Conservation (phyloP, 2,888 invertebrate genomes). For the Furcula furcula region DNA sequence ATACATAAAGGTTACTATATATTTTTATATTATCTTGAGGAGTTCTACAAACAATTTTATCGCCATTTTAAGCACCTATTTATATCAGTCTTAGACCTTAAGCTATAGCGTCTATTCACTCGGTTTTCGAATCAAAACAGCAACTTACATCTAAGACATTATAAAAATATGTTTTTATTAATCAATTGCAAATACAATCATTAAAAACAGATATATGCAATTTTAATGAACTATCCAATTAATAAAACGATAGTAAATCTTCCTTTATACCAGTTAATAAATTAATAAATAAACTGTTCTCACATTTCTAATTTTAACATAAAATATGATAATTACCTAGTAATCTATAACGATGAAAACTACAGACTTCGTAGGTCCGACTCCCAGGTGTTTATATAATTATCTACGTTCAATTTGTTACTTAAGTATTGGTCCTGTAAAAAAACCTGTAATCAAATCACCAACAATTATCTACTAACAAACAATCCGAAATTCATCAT, state of each 20-base stretch:
- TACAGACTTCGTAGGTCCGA: no score
- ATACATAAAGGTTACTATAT: no score
- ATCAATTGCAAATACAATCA: conserved; percentile 8
- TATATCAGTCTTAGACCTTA: conserved; percentile 55
- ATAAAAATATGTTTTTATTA: conserved; percentile 12
- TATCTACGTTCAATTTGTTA: no score
- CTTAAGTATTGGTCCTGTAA: no score
- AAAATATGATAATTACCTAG: no score
- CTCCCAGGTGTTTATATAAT: no score
- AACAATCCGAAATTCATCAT: no score
- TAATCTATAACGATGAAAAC: no score
- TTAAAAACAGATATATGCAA: neutral
- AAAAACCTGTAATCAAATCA: no score
- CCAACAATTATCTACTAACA: no score
- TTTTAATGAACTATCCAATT: conserved; percentile 5
- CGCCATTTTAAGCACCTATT: conserved; percentile 47
- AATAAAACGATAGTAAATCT: conserved; percentile 16
- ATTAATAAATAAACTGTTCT: conserved; percentile 10
- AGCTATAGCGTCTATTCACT: conserved; percentile 22
- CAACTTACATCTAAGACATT: conserved; percentile 15
- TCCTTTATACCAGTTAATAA: conserved; percentile 25
- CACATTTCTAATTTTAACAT: no score
- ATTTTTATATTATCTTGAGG: no score
- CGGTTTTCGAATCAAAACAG: conserved; percentile 8
- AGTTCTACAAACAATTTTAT: conserved; percentile 16